phyloP scores from a whole-genome alignment of 30 jellyfish, hydroid and myxozoan species.

The Pseudorhiza aurosa region DNA sequence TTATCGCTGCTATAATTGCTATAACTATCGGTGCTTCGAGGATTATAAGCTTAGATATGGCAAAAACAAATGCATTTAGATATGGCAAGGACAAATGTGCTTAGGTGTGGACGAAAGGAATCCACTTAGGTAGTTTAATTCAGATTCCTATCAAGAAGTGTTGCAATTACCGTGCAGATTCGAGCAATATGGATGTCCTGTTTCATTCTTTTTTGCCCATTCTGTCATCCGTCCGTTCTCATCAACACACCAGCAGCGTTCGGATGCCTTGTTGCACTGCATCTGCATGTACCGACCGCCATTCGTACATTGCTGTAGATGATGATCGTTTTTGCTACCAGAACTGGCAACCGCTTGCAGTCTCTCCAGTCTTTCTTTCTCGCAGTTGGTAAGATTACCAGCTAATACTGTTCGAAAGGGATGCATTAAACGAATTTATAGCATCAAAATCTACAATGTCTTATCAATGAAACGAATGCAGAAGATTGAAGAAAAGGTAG shows the following conservation, averaged over 20 bases:
- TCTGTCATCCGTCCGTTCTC: constrained; percentile 44
- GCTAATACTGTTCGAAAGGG: constrained; percentile 31
- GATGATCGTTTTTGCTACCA: not conserved
- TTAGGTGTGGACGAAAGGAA: too few species aligned
- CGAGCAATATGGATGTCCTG: not conserved
- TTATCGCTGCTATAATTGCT: too few species aligned
- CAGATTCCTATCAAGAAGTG: too few species aligned
- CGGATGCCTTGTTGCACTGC: constrained; percentile 43
- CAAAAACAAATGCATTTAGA: too few species aligned
- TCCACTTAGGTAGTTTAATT: too few species aligned
- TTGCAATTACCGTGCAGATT: constrained; percentile 20
- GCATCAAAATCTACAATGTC: not conserved
- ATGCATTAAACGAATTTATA: not conserved
- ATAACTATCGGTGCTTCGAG: too few species aligned
- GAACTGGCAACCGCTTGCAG: not conserved
- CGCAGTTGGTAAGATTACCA: constrained; percentile 51
- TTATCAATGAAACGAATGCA: too few species aligned
- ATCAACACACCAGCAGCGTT: constrained; percentile 70
- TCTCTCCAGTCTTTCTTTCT: not conserved
- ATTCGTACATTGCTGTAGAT: constrained; percentile 37
- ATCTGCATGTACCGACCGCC: constrained; percentile 31
- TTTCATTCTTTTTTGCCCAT: constrained; percentile 39
- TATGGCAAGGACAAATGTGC: too few species aligned
- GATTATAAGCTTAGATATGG: too few species aligned
- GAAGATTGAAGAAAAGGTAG: too few species aligned